These are phyloP conservation scores for Cylindroiulus punctatus DNA, from an alignment of 2,888 invertebrate genomes.

Conservation along the genomic window DNA sequence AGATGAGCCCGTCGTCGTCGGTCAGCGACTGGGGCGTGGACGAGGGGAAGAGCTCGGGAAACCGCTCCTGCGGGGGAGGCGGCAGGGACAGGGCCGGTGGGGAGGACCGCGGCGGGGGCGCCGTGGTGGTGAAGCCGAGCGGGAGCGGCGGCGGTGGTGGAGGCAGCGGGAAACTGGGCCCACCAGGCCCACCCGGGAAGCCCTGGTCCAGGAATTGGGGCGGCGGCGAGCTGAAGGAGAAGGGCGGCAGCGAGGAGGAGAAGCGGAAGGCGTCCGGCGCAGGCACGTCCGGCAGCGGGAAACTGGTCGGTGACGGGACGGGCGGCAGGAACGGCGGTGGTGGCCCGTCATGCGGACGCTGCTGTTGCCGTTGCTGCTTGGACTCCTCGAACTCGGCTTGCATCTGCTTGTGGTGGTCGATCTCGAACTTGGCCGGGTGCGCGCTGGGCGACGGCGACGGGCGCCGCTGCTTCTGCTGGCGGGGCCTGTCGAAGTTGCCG, in stretches of 20 bases:
- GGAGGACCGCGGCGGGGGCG: not conserved
- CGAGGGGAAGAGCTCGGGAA: not conserved
- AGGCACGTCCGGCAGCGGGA: not conserved
- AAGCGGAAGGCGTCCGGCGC: not conserved
- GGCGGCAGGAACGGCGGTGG: not conserved
- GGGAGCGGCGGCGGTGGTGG: not conserved
- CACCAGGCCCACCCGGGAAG: not conserved
- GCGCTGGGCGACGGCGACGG: conserved; percentile 47
- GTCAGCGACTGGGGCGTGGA: conserved; percentile 37
- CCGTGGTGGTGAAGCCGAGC: not conserved
- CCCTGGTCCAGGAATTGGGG: conserved; percentile 39
- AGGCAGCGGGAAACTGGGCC: not conserved
- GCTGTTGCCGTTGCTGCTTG: not conserved
- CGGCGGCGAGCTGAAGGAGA: conserved; percentile 48
- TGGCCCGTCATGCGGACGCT: not conserved
- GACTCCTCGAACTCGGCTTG: conserved; percentile 33
- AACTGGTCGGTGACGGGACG: not conserved
- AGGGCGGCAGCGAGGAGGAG: not conserved
- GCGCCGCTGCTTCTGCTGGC: not conserved
- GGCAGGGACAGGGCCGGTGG: not conserved
- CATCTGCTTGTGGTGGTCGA: conserved; percentile 47
- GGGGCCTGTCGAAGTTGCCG: not conserved
- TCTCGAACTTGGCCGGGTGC: conserved; percentile 49
- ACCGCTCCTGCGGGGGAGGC: not conserved
- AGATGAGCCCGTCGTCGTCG: conserved; percentile 45